Evolutionary conservation across 2,113 vertebrate genomes (phyloP).

Genomic region (Ochotona princeps): DNA sequence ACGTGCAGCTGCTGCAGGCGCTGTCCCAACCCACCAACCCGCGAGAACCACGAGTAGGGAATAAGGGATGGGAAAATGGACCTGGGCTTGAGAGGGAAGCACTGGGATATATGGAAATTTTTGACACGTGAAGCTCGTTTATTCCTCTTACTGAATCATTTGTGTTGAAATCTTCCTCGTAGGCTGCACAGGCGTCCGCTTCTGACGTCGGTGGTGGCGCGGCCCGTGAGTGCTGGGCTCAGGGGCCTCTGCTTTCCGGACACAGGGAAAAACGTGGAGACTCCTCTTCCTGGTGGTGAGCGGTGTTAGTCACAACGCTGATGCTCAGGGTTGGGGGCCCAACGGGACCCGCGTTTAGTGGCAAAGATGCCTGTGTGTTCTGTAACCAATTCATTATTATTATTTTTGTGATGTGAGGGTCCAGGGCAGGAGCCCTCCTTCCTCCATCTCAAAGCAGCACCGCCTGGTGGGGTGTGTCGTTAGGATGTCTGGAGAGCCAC

Average conservation of each 20-base stretch:
- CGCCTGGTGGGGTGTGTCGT: background rate
- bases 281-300: background rate
- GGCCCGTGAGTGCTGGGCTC: background rate
- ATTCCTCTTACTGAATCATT: slow-evolving; percentile 14
- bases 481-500: background rate
- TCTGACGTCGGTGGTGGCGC: background rate
- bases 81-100: background rate
- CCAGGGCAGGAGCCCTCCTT: background rate
- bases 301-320: background rate
- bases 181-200: background rate
- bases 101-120: too few relatives aligned
- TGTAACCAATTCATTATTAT: background rate
- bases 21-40: too few relatives aligned
- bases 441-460: background rate
- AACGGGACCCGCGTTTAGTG: background rate
- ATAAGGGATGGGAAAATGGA: too few relatives aligned
- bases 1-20: too few relatives aligned
- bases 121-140: too few relatives aligned
- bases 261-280: background rate
- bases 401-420: background rate
- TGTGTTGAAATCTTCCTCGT: background rate
- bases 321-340: background rate
- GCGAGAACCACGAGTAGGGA: too few relatives aligned
- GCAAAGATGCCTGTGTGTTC: background rate
- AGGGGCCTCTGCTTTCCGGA: slow-evolving; percentile 21